A percentile compares a stretch with the other conserved stretches of the same genome.
Evolutionary conservation across 2,888 invertebrate species (phyloP).

Genomic region (Lasioglossum villosulum): DNA sequence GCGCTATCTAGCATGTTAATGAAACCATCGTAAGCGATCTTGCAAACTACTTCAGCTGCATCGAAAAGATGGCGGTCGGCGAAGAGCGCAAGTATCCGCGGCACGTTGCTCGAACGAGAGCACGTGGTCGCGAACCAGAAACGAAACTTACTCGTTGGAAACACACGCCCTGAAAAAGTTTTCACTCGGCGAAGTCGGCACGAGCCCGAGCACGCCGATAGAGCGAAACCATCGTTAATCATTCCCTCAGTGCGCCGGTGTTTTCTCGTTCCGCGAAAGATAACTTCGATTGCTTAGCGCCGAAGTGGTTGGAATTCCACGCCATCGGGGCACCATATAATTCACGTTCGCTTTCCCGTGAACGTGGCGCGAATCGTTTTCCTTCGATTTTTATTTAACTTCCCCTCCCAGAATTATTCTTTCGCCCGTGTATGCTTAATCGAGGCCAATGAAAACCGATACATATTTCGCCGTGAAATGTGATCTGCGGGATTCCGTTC

Average conservation of each 20-base stretch:
- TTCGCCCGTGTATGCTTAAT: not conserved
- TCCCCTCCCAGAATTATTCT: not conserved
- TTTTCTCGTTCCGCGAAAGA: constrained; percentile 56
- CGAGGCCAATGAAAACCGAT: not conserved
- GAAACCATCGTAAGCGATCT: not conserved
- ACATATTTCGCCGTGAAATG: not conserved
- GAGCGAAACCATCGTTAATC: constrained; percentile 64
- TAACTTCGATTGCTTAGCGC: constrained; percentile 62
- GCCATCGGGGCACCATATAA: constrained; percentile 24
- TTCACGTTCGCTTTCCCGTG: constrained; percentile 22
- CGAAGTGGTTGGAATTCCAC: constrained; percentile 49
- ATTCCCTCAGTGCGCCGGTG: constrained; percentile 58
- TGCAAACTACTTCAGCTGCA: not conserved
- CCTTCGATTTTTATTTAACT: constrained; percentile 14
- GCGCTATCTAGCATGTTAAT: not conserved
- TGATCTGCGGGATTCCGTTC: not conserved
- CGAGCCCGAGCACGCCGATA: constrained; percentile 29
- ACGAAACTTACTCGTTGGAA: constrained; percentile 61
- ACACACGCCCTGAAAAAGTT: constrained; percentile 59
- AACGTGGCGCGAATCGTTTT: constrained; percentile 35
- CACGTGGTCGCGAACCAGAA: constrained; percentile 63
- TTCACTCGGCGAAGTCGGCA: constrained; percentile 9
- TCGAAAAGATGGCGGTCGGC: constrained; percentile 23
- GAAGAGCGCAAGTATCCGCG: constrained; percentile 52
- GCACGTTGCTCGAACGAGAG: constrained; percentile 62